Evolutionary conservation across 2,888 invertebrate species (phyloP).

Genomic region (Eudemis profundana): DNA sequence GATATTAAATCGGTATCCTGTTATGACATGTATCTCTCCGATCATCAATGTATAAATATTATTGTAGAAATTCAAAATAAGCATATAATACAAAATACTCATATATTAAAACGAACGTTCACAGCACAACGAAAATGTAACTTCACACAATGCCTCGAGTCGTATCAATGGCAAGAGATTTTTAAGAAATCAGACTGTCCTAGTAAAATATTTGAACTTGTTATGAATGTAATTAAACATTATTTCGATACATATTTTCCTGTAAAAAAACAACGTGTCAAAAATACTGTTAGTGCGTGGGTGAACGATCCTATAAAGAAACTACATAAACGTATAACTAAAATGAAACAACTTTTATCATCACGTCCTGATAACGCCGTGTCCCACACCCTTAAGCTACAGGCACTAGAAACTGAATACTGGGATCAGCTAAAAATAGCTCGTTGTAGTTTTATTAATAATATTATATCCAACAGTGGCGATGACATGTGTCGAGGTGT

Average conservation of each 20-base stretch:
- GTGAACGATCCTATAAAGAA: neutral
- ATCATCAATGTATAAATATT: constrained; percentile 1
- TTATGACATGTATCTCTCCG: too few relatives aligned
- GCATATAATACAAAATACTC: neutral
- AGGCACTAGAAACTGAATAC: neutral
- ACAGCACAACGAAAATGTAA: neutral
- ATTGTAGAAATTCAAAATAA: constrained; percentile 3
- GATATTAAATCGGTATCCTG: neutral
- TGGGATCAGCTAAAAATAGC: neutral
- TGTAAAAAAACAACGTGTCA: neutral
- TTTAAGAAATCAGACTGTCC: neutral
- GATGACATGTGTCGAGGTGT: constrained; percentile 7
- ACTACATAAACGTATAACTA: neutral
- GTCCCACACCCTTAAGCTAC: neutral
- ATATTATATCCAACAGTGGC: neutral
- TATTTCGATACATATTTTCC: constrained; percentile 13
- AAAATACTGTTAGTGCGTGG: constrained; percentile 1
- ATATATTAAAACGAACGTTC: constrained; percentile 6
- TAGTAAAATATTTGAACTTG: neutral
- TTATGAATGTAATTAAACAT: constrained; percentile 6
- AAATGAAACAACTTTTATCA: neutral
- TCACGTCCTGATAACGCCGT: neutral
- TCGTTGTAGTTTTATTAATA: neutral
- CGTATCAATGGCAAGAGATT: neutral
- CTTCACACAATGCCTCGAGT: neutral